phyloP scores from a whole-genome alignment of 2,888 invertebrate genomes.

The Lasioglossum pauxillum region DNA sequence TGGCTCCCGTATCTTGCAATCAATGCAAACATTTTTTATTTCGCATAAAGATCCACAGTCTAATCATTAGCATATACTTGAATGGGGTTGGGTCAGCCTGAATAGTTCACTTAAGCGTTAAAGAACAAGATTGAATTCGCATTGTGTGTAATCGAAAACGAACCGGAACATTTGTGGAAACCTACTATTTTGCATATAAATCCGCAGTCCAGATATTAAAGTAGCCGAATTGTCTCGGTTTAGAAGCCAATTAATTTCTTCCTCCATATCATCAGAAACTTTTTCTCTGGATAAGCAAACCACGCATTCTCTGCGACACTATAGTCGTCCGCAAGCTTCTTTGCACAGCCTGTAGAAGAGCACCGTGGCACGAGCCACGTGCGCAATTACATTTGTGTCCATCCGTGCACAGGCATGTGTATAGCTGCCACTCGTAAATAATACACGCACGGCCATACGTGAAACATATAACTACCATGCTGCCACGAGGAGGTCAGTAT shows the following conservation, averaged over 20 bases:
- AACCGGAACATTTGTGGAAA: no score
- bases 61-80: no score
- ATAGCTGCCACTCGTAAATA: conserved; percentile 51
- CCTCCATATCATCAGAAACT: neutral
- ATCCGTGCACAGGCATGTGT: conserved; percentile 18
- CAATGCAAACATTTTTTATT: no score
- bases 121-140: no score
- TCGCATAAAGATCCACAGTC: no score
- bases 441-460: conserved; percentile 59
- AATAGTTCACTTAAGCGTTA: neutral
- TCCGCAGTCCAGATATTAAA: neutral
- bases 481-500: conserved; percentile 64
- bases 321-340: neutral
- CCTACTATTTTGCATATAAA: no score
- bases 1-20: no score
- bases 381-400: conserved; percentile 22
- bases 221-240: neutral
- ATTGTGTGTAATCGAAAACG: no score
- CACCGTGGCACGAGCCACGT: conserved; percentile 1
- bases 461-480: conserved; percentile 63
- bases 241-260: neutral
- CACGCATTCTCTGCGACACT: neutral
- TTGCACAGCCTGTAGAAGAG: conserved; percentile 12
- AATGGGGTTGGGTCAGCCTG: neutral
- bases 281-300: neutral